Percentiles rank a stretch among this genome's conserved stretches.
phyloP scores from a whole-genome alignment of 2,113 vertebrate genomes.

The Myocastor coypus region DNA sequence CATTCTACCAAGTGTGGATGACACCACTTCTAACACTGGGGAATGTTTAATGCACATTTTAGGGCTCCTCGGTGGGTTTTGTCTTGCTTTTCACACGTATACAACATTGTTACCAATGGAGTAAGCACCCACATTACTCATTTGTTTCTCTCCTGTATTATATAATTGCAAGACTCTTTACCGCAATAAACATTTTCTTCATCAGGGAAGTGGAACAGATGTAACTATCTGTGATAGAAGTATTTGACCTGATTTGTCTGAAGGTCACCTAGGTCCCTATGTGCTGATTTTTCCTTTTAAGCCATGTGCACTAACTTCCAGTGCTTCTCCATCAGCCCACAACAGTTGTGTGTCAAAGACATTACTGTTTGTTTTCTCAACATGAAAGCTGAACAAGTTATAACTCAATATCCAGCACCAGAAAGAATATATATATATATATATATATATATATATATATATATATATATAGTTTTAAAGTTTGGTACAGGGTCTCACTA shows the following conservation, averaged over 20 bases:
- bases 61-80: neutral
- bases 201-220: too few relatives aligned
- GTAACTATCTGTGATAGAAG: neutral
- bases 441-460: too few relatives aligned
- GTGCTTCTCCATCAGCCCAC: neutral
- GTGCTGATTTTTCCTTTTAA: neutral
- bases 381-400: neutral
- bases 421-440: too few relatives aligned
- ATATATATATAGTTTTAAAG: too few relatives aligned
- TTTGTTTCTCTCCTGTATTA: neutral
- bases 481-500: too few relatives aligned
- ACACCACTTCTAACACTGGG: neutral
- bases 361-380: neutral
- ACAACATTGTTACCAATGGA: neutral
- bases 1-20: neutral
- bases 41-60: neutral
- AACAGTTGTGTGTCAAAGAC: neutral
- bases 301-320: neutral
- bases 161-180: neutral
- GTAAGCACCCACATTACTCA: neutral
- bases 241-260: neutral
- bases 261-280: neutral
- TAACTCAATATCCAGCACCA: neutral
- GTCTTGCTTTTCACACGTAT: neutral
- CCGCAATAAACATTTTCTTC: neutral